Base-by-base conservation (phyloP, 2,888 invertebrate species). In the Pelosia muscerda region DNA sequence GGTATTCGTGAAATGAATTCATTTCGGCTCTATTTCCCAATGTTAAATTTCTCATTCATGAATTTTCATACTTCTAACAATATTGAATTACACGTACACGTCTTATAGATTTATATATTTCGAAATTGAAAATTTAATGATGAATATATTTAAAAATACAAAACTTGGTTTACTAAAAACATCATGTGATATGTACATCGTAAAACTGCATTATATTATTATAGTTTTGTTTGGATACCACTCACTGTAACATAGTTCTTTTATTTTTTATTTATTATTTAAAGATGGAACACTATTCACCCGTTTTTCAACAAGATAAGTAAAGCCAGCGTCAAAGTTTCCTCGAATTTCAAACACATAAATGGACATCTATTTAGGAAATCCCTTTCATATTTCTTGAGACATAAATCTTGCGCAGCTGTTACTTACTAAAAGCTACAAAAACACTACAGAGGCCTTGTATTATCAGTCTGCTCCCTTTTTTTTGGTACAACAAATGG, bases 381-480 rank as follows among this genome's bases (percentile, higher is more conserved):
- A 38, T 15, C 26, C 31, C 31, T 34, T 59, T 63, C 34, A 59
- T n/a, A 55, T 73, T 71, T 71, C 56, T 63, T 65, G 56, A 61
- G 49, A 70, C 73, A 75, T 75, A 71, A 75, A 78, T 78, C 74
- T 72, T 53, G 19, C 13, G 22, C 79, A 79, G 74, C 74, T 76
- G 81, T 81, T 78, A 59, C 77, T 53, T 77, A 63, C 75, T 26
- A 4, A 38, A 60, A 28, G 25, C 31, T 70, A 73, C 76, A 78
- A 78, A 62, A 80, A 78, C 57, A 79, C 63, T 68, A 38, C 38
- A 34, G 23, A 60, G 58, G 62, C 56, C 55, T 10, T 34, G 26
- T 68, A 65, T 68, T 77, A 73, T 71, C 62, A 65, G 38, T 13
- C 9, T 22, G 19, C 54, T 63, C 62, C 70, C 66, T 66, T 81